Evolutionary conservation across 2,113 vertebrate species (phyloP), one percentile per base, ranked within the genome.

Genomic region (Poeciliopsis retropinna): DNA sequence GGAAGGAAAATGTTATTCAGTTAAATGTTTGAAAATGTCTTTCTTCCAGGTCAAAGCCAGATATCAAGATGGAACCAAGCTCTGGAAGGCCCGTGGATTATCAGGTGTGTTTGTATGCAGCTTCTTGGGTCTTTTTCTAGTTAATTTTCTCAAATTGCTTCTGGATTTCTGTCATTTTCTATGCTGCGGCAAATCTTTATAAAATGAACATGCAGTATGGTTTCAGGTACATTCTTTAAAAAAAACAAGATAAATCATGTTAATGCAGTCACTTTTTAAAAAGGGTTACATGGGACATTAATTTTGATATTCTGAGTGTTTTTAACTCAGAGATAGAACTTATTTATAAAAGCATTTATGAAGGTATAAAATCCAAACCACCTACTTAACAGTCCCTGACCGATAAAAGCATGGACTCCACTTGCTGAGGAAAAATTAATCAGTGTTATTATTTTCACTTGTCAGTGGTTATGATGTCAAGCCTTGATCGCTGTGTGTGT

Each of bases 1-100:
- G 25, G 17, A 9, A 25, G 51, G 22, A 57, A 57, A 57, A 57
- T 19, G 10, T 57, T n/a, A n/a, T n/a, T 10, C 51, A 54, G 22
- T 54, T 10, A n/a, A 10, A 54, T 54, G 19, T 54, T 22, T 4
- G 17, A 51, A 51, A 51, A 37, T 37, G 34, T 37, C 34, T 12
- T 11, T 70, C 27, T 17, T 72, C 62, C 72, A 99, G 98, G 89
- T 98, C 98, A 83, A 99, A 99, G 80, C 98, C 98, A 27, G 98
- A 99, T 83, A 99, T 99, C 75, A 97, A 97, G 92, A 99, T 99
- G 96, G 98, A 98, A 83, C 97, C 98, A 0, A 95, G 96, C 7
- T 94, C 97, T 0, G 97, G 98, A 13, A 91, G 97, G 64, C 97
- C 97, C 1, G 96, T 99, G 93, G 98, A 99, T 89, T 99, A 98